Evolutionary conservation across 2,113 vertebrate genomes (phyloP).

Genomic region (Myodes glareolus): DNA sequence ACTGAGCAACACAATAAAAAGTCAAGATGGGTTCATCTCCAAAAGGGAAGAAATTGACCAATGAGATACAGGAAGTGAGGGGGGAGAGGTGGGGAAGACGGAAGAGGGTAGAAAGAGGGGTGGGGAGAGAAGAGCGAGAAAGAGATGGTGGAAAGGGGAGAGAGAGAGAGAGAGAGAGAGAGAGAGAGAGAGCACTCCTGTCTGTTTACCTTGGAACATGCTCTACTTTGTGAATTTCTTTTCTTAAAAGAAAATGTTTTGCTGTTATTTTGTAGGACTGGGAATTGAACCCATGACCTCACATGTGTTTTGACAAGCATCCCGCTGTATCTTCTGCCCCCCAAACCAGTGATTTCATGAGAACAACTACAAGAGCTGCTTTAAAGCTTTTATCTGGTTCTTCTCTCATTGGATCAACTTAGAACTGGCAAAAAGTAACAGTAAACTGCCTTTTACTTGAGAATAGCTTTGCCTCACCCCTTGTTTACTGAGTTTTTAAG

Average conservation of each 20-base stretch:
- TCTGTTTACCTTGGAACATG: background rate
- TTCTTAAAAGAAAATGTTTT: background rate
- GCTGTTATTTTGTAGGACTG: background rate
- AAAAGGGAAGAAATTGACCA: background rate
- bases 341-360: background rate
- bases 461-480: background rate
- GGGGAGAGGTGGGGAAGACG: too few relatives aligned
- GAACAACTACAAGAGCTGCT: background rate
- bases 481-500: background rate
- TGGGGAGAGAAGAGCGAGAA: background rate
- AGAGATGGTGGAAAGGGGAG: too few relatives aligned
- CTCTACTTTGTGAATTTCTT: background rate
- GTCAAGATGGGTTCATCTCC: background rate
- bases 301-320: background rate
- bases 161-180: background rate
- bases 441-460: background rate
- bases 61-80: background rate
- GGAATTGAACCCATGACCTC: background rate
- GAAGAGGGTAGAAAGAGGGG: too few relatives aligned
- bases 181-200: background rate
- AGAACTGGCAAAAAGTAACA: background rate
- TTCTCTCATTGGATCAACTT: too few relatives aligned
- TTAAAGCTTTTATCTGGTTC: slow-evolving; percentile 2
- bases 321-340: background rate
- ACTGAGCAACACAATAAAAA: background rate